Evolutionary conservation across 1,140 invertebrate genomes (phyloP).

Genomic region (Watersipora subatra): DNA sequence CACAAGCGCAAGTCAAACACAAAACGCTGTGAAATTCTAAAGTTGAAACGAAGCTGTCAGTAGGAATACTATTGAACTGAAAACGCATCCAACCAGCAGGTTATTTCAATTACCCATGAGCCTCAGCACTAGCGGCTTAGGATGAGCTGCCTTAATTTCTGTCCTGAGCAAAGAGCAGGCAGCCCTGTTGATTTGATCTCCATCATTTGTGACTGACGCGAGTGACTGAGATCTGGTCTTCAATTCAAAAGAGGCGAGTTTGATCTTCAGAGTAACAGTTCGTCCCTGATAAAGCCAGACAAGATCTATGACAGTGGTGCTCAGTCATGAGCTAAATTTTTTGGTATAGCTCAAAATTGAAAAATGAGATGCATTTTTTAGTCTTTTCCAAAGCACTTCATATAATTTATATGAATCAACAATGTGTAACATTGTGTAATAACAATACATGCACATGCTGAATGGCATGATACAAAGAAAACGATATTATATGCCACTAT

Average conservation of each 20-base stretch:
- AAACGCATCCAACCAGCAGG: no score
- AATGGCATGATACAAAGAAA: no score
- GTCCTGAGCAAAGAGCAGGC: conserved; percentile 37
- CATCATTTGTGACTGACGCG: conserved; percentile 29
- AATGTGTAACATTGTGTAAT: neutral
- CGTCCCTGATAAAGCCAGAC: conserved; percentile 29
- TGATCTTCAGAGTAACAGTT: conserved; percentile 45
- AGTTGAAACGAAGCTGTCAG: no score
- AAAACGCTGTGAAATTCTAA: no score
- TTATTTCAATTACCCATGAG: conserved; percentile 45
- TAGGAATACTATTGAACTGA: no score
- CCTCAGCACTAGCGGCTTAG: conserved; percentile 34
- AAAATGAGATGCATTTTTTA: neutral
- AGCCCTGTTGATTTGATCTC: conserved; percentile 32
- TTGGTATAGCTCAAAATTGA: neutral
- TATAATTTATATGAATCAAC: neutral
- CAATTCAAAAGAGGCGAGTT: conserved; percentile 43
- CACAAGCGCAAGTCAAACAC: no score
- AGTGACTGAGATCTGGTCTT: conserved; percentile 40
- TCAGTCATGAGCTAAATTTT: neutral
- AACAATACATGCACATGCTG: conserved; percentile 2
- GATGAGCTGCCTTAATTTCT: conserved; percentile 30
- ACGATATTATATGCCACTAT: no score
- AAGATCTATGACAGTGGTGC: neutral
- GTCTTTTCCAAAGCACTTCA: neutral